A percentile compares a stretch with the other conserved stretches of the same genome.
Conservation (phyloP, 2,888 invertebrate species). For the Sylvicola fuscatus region DNA sequence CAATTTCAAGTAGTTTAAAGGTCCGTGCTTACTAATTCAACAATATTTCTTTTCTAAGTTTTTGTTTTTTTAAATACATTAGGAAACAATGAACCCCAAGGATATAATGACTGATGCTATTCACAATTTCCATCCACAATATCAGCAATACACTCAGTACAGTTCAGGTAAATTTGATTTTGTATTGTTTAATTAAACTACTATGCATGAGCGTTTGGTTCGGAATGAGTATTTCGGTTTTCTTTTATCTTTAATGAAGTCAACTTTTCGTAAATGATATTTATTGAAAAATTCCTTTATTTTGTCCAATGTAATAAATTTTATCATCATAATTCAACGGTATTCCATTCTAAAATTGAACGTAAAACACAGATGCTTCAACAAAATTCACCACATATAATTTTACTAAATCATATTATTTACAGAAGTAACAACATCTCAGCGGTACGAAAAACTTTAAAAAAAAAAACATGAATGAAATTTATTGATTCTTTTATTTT, state of each 20-base stretch:
- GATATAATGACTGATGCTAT: conserved; percentile 99
- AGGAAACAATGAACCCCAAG: conserved; percentile 96
- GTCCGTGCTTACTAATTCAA: conserved; percentile 24
- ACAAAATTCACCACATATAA: conserved; percentile 5
- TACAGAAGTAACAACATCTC: conserved; percentile 74
- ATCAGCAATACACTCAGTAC: conserved; percentile 98
- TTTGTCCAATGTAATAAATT: too few relatives aligned
- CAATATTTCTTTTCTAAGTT: conserved; percentile 7
- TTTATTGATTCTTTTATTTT: conserved; percentile 1
- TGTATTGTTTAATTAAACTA: too few relatives aligned
- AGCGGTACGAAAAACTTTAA: conserved; percentile 87
- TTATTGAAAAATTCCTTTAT: too few relatives aligned
- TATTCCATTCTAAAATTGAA: too few relatives aligned
- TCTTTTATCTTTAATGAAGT: too few relatives aligned
- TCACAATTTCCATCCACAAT: conserved; percentile 99
- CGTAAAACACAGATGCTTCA: too few relatives aligned
- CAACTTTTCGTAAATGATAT: too few relatives aligned
- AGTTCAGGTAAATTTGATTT: conserved; percentile 83
- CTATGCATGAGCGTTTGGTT: too few relatives aligned
- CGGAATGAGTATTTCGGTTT: too few relatives aligned
- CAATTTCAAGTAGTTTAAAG: conserved; percentile 96
- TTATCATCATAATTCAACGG: too few relatives aligned
- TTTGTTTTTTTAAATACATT: conserved; percentile 5
- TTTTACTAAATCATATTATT: conserved; percentile 16
- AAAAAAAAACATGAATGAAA: conserved; percentile 13